phyloP scores from a whole-genome alignment of 2,797 vertebrate species.

The Enteromius radiatus region DNA sequence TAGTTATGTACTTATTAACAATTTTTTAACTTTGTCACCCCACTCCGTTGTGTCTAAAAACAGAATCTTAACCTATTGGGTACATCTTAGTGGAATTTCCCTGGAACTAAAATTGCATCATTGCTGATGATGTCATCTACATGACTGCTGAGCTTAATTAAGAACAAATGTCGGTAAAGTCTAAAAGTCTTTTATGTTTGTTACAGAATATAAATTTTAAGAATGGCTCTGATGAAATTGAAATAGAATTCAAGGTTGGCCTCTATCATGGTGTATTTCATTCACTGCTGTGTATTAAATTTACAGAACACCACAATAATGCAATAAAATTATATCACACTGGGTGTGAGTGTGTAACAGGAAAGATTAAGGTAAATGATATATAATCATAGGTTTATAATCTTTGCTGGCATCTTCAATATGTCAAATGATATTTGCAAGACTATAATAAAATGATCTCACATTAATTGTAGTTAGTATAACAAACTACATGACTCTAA shows the following conservation, averaged over 20 bases:
- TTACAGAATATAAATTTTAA: background rate
- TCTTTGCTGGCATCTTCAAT: slow-evolving; percentile 6
- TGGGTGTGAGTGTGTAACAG: background rate
- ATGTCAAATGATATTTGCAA: slow-evolving; percentile 6
- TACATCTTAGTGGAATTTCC: background rate
- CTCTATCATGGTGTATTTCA: background rate
- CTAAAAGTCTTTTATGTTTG: background rate
- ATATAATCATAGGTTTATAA: background rate
- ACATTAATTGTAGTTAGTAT: background rate
- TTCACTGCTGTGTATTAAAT: background rate
- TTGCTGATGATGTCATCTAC: background rate
- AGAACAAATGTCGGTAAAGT: background rate
- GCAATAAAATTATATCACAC: background rate
- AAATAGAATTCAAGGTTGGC: background rate
- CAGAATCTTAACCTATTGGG: background rate
- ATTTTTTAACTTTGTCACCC: too few species aligned
- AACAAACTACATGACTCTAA: background rate
- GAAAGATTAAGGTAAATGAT: background rate
- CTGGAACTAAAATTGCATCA: background rate
- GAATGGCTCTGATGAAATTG: background rate
- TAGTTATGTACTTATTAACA: background rate
- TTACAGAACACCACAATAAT: background rate
- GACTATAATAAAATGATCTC: background rate
- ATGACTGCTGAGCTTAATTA: background rate
- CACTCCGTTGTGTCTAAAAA: background rate